Evolutionary conservation across 1,140 invertebrate species (phyloP).

Genomic region (Bilobella aurantiaca): DNA sequence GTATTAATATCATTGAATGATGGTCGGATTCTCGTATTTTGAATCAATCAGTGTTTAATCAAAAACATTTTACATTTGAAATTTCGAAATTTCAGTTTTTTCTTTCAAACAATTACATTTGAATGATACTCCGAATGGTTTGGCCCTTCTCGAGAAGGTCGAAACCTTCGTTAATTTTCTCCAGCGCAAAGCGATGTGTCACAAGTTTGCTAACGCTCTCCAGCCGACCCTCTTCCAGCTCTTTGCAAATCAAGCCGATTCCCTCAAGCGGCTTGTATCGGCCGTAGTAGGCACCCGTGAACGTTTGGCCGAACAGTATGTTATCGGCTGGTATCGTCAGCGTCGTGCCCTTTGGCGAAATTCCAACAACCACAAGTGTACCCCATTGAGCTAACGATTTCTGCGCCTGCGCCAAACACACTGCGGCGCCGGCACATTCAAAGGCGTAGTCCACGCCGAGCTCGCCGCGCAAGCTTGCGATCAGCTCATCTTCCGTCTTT

Average conservation of each 20-base stretch:
- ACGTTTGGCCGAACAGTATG: neutral
- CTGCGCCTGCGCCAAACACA: neutral
- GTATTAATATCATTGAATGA: no score
- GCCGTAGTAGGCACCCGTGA: neutral
- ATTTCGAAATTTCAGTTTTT: no score
- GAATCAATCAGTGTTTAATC: no score
- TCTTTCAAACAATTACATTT: neutral
- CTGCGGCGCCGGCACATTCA: neutral
- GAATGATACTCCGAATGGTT: neutral
- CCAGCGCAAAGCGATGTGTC: constrained; percentile 67
- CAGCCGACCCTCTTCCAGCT: neutral
- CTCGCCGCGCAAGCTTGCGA: neutral
- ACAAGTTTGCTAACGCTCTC: constrained; percentile 47
- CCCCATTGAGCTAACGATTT: neutral
- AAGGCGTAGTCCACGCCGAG: neutral
- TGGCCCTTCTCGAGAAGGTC: constrained; percentile 45
- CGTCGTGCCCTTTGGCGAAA: neutral
- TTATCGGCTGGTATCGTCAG: neutral
- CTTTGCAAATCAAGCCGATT: neutral
- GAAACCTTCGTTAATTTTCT: constrained; percentile 86
- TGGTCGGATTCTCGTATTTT: no score
- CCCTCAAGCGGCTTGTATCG: neutral
- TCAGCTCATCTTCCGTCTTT: no score
- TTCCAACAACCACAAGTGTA: neutral
- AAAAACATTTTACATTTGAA: no score